phyloP scores from a whole-genome alignment of 2,113 vertebrate species.

The Penelope pileata region DNA sequence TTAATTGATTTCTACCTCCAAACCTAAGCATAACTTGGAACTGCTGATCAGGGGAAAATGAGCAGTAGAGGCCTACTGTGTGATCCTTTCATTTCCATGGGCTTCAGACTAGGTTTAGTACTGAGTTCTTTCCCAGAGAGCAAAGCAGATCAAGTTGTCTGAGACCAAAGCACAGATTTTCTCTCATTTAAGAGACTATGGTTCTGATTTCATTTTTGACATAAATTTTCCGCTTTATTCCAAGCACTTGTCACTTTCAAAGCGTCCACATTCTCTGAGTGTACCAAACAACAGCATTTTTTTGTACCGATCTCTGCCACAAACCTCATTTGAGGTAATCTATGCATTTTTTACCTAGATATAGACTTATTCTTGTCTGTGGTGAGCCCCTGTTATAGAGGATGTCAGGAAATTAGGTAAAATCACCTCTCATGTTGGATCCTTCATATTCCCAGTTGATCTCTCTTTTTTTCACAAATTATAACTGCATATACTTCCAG shows the following conservation, averaged over 20 bases:
- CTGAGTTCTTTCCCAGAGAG: neutral
- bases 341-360: accelerated
- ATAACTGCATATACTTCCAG: neutral
- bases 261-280: neutral
- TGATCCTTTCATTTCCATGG: neutral
- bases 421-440: neutral
- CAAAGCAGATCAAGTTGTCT: neutral
- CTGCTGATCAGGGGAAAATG: neutral
- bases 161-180: neutral
- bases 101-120: neutral
- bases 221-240: neutral
- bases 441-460: neutral
- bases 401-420: neutral
- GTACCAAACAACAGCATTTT: neutral
- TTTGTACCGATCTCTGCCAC: neutral
- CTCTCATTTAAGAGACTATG: neutral
- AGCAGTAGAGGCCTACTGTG: neutral
- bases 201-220: neutral
- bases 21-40: neutral
- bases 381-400: accelerated
- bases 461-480: neutral
- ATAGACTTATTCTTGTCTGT: neutral
- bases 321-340: neutral
- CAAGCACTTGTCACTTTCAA: neutral
- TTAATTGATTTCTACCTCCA: neutral